Conservation (phyloP, 2,113 vertebrate genomes). For the Limnothrissa miodon region DNA sequence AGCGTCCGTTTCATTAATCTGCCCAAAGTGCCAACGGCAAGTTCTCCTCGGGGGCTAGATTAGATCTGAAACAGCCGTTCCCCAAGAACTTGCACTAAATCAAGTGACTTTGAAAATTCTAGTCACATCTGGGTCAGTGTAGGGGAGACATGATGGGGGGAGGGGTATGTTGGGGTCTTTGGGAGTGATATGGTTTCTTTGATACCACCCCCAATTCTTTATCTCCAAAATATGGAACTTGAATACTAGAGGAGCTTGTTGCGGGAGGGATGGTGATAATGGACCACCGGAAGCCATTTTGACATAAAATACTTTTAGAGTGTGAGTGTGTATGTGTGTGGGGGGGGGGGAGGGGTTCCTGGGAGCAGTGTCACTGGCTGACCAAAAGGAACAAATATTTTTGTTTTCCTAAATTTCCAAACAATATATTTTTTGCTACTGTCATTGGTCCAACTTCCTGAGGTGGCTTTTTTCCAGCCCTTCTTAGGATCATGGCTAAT, state of each 20-base stretch:
- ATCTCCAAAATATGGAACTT: constrained; percentile 65
- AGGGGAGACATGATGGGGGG: not conserved
- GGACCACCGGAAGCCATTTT: no score
- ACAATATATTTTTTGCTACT: not conserved
- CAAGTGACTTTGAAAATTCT: constrained; percentile 58
- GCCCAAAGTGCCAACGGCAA: constrained; percentile 35
- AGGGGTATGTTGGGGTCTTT: not conserved
- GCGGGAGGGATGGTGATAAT: not conserved
- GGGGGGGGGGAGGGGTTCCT: constrained; percentile 16
- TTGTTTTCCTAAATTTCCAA: not conserved
- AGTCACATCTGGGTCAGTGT: constrained; percentile 41
- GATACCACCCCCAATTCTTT: constrained; percentile 39
- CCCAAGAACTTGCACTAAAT: constrained; percentile 51
- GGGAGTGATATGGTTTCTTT: not conserved
- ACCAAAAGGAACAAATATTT: constrained; percentile 38
- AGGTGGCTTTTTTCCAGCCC: not conserved
- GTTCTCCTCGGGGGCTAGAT: constrained; percentile 42
- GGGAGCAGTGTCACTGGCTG: constrained; percentile 40
- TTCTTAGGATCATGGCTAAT: not conserved
- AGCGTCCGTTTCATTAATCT: constrained; percentile 48
- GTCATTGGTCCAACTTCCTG: not conserved
- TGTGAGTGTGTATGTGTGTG: not conserved
- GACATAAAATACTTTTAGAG: no score
- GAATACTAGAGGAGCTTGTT: constrained; percentile 37
- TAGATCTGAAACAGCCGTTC: constrained; percentile 41